Base-by-base conservation (phyloP, 2,113 vertebrate species). In the Otocyon megalotis region DNA sequence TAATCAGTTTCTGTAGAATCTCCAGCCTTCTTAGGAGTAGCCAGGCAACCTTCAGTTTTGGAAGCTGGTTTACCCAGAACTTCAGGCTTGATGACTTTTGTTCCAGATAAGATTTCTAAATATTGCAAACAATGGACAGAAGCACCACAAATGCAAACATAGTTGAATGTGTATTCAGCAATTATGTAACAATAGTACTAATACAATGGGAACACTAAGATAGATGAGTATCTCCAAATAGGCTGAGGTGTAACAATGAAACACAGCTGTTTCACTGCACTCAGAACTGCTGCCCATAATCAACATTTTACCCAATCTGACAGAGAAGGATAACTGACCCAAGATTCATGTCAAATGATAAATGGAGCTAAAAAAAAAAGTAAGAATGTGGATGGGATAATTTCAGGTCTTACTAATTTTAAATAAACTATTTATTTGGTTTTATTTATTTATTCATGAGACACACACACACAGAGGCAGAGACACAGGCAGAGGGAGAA, bases 31-130 rank as follows among this genome's bases (percentile, higher is more conserved):
- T 98, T 97, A 71, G 99, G 98, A 54, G 56, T 14, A 96, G 69
- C 28, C 90, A 82, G 87, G 60, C 54, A 96, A 92, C 74, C 72
- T 82, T 50, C 95, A 80, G 53, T 96, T 95, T 96, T 95, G 8
- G 37, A 87, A 96, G 69, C 2, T 82, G 90, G 54, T 93, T 98
- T 97, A 77, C 53, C 86, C 82, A 97, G 19, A 72, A 85, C 85
- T 97, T 98, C 97, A 97, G 98, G 96, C 95, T 96, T 98, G 95
- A 98, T 98, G 90, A 98, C 88, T 90, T 98, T 98, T 85, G 99
- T 99, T 97, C 97, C 93, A 97, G 98, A 98, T 54, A 99, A 98
- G 32, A 93, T 94, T 80, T 98, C 99, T 99, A 98, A 97, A 88
- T 97, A 97, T 95, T 96, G 32, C 60, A 93, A 90, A 97, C 16